Conservation (phyloP, 2,113 vertebrate genomes). For the Siniperca chuatsi region DNA sequence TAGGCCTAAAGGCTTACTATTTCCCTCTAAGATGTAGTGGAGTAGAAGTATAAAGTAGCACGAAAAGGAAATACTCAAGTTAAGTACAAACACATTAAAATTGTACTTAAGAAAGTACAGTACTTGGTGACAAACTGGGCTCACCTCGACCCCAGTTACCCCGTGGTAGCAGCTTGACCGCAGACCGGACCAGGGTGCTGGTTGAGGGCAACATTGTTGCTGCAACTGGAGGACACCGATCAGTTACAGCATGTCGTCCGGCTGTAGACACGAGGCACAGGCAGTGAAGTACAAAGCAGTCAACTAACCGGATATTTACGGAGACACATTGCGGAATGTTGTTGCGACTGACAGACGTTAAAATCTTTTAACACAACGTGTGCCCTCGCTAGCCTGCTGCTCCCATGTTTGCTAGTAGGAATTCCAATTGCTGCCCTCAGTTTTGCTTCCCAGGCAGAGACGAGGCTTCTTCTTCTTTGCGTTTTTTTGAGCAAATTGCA, state of each 20-base stretch:
- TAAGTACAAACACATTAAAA: not conserved
- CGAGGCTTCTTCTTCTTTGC: no score
- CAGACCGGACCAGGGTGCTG: constrained; percentile 38
- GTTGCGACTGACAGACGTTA: not conserved
- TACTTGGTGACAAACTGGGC: not conserved
- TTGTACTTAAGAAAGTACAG: not conserved
- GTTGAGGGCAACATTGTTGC: constrained; percentile 71
- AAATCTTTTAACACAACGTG: not conserved
- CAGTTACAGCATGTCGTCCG: constrained; percentile 52
- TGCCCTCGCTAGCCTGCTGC: constrained; percentile 1
- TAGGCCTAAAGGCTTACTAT: not conserved
- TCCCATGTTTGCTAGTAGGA: constrained; percentile 3
- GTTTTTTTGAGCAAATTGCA: no score
- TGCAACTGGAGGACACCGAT: constrained; percentile 46
- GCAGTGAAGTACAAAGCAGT: not conserved
- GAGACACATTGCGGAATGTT: not conserved
- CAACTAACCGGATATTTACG: not conserved
- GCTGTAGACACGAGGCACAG: not conserved
- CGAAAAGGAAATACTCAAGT: not conserved
- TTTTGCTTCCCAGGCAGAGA: constrained; percentile 31
- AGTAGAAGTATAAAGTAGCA: not conserved
- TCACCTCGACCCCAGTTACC: constrained; percentile 68
- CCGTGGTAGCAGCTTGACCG: constrained; percentile 58
- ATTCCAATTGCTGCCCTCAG: constrained; percentile 21
- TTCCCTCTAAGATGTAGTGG: not conserved